phyloP scores from a whole-genome alignment of 1,140 invertebrate genomes.

The Bombus sylvicola region DNA sequence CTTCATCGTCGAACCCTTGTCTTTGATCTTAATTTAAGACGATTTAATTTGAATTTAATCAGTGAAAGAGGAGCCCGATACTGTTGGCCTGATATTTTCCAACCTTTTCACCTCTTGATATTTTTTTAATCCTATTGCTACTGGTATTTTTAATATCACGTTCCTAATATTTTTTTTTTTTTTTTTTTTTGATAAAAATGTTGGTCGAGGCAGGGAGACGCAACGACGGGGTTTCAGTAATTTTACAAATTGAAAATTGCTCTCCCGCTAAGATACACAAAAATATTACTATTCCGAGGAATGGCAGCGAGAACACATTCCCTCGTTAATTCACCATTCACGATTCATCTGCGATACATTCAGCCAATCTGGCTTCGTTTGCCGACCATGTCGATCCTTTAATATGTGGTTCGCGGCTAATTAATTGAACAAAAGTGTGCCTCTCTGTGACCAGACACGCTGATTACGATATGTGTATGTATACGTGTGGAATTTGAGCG shows the following conservation, averaged over 20 bases:
- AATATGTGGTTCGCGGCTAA: background rate
- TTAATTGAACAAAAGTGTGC: constrained; percentile 17
- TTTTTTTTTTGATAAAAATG: background rate
- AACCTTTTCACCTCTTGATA: too few relatives aligned
- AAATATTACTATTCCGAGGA: background rate
- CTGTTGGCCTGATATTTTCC: too few relatives aligned
- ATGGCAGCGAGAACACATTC: too few relatives aligned
- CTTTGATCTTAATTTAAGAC: too few relatives aligned
- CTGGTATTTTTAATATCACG: too few relatives aligned
- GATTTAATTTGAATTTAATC: too few relatives aligned
- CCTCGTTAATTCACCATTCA: constrained; percentile 17
- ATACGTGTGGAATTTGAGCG: background rate
- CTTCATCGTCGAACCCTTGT: too few relatives aligned
- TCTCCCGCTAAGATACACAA: too few relatives aligned
- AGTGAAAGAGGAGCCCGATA: too few relatives aligned
- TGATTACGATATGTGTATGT: too few relatives aligned
- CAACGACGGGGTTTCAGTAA: background rate
- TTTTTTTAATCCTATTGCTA: too few relatives aligned
- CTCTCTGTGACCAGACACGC: background rate
- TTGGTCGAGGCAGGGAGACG: background rate
- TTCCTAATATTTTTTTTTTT: too few relatives aligned
- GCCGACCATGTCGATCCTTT: background rate
- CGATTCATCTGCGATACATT: background rate
- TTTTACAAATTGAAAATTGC: background rate
- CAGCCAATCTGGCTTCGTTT: background rate